Base-by-base conservation (phyloP, 2,797 vertebrate species). In the Platyrinchus mystaceus region DNA sequence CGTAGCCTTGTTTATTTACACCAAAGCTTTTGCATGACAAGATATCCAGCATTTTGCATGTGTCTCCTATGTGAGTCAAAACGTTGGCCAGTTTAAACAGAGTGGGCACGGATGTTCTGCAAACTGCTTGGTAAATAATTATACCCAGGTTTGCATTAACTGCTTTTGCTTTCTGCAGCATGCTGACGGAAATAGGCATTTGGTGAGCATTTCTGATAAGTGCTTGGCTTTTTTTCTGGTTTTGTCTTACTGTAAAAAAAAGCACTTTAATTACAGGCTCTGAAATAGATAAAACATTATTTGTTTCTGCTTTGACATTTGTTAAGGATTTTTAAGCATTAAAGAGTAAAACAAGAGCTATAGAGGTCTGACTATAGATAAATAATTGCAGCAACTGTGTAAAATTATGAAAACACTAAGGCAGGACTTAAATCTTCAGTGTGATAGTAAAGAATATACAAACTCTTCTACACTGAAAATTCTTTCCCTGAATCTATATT, bases 321-420 rank as follows among this genome's bases (percentile, higher is more conserved):
- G 58, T 81, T 92, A 91, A 73, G 91, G 82, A 52, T 66, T 94
- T 95, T 96, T 81, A 94, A 95, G 59, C 63, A 89, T 90, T 81
- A 86, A 78, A 74, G 19, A 78, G 58, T 88, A 86, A 90, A 96
- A 73, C 32, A 86, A 89, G 55, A 84, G 49, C 85, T 90, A 23
- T 13, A 64, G 87, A 68, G 87, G 43, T 84, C 79, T 81, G 58
- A 28, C 76, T 56, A 16, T 12, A 73, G 82, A 67, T 79, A 90
- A 94, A 63, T 84, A 91, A 92, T 74, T 77, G 73, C 63, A 82
- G 52, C 82, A 91, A 73, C 77, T 76, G 34, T 79, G 67, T 34
- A 74, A 77, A 84, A 88, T 87, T 87, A 88, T 91, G 74, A 93
- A 93, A 94, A 84, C 53, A 86, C 63, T 60, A 50, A 86, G 56